These are phyloP conservation scores for Baryphthengus martii DNA, from an alignment of 2,113 vertebrate genomes.

Conservation along the genomic window DNA sequence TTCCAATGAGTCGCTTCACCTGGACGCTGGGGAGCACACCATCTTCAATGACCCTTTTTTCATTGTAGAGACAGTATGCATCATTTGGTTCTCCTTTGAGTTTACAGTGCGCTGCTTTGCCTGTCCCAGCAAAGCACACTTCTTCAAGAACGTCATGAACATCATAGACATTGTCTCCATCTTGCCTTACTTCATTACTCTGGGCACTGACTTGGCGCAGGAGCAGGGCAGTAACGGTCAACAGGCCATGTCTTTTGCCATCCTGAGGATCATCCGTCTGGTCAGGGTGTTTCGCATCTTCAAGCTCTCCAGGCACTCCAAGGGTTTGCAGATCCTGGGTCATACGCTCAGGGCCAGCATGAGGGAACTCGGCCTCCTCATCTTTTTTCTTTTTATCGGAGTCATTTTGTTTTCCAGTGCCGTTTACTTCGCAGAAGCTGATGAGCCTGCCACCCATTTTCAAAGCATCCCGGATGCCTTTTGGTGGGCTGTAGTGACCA, in stretches of 20 bases:
- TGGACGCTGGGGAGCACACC: constrained; percentile 81
- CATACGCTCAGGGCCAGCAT: constrained; percentile 96
- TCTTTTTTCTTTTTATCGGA: constrained; percentile 98
- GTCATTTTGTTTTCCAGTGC: constrained; percentile 99
- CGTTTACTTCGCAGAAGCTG: constrained; percentile 96
- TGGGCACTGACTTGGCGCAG: constrained; percentile 95
- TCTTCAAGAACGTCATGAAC: constrained; percentile 99
- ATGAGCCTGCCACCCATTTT: constrained; percentile 94
- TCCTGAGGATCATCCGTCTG: constrained; percentile 94
- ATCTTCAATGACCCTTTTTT: constrained; percentile 98
- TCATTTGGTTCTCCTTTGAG: constrained; percentile 99
- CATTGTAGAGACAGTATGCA: constrained; percentile 98
- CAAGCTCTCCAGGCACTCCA: constrained; percentile 97
- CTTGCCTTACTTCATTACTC: constrained; percentile 99
- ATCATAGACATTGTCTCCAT: constrained; percentile 98
- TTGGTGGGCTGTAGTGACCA: constrained; percentile 99
- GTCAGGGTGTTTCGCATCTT: constrained; percentile 98
- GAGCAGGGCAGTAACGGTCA: constrained; percentile 83
- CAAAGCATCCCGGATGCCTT: constrained; percentile 98
- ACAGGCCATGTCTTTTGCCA: constrained; percentile 98
- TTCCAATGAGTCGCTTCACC: constrained; percentile 77
- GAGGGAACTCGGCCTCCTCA: constrained; percentile 95
- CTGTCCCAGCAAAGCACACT: constrained; percentile 90
- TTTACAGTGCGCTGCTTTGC: constrained; percentile 95
- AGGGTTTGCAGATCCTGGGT: constrained; percentile 97